These are phyloP conservation scores for Alces alces DNA, from an alignment of 2,113 vertebrate genomes.

Conservation along the genomic window DNA sequence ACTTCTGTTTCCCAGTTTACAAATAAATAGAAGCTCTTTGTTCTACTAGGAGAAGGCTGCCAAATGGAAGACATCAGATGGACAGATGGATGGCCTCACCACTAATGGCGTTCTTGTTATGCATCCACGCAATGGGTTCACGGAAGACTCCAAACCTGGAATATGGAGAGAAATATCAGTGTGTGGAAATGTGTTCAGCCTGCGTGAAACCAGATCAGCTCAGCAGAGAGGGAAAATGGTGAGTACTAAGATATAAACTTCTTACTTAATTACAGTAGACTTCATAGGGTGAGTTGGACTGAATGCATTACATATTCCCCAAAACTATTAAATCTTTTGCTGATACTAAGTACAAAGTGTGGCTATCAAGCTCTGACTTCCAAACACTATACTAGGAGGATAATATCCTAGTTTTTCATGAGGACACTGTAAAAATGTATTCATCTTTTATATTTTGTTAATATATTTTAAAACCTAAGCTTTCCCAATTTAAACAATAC, in stretches of 20 bases:
- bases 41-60: slow-evolving; percentile 94
- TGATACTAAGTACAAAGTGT: background rate
- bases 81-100: slow-evolving; percentile 98
- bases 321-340: background rate
- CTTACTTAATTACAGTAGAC: background rate
- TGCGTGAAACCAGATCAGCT: slow-evolving; percentile 96
- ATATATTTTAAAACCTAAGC: slow-evolving; percentile 25
- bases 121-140: slow-evolving; percentile 96
- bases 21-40: slow-evolving; percentile 11
- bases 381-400: background rate
- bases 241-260: slow-evolving; percentile 55
- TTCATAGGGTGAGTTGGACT: background rate
- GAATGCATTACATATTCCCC: background rate
- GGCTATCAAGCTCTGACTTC: background rate
- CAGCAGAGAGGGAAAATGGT: slow-evolving; percentile 99
- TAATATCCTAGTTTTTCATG: slow-evolving; percentile 14
- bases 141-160: slow-evolving; percentile 95
- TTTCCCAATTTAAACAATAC: background rate
- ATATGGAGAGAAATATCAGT: slow-evolving; percentile 99
- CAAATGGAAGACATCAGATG: slow-evolving; percentile 96
- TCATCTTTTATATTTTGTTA: slow-evolving; percentile 10
- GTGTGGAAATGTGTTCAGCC: slow-evolving; percentile 96
- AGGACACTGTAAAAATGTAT: background rate
- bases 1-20: slow-evolving; percentile 15
- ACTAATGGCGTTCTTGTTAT: slow-evolving; percentile 98